These are phyloP conservation scores for Datnioides undecimradiatus DNA, from an alignment of 2,113 vertebrate species.

Conservation along the genomic window DNA sequence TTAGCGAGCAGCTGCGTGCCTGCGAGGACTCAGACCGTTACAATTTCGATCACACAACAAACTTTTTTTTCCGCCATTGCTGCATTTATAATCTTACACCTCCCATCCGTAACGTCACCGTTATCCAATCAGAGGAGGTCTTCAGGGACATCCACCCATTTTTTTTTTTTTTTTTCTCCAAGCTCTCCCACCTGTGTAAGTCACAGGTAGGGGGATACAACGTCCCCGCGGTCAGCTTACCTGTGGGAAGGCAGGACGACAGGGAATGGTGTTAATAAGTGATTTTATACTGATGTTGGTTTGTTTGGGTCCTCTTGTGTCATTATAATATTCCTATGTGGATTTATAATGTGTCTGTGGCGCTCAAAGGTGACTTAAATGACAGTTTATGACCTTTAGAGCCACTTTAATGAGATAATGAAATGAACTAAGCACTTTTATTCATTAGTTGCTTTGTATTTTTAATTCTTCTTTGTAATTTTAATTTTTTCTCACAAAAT, in stretches of 20 bases:
- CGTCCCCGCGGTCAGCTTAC: neutral
- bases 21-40: conserved; percentile 57
- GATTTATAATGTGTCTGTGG: neutral
- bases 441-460: neutral
- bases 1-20: neutral
- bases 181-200: conserved; percentile 16
- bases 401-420: neutral
- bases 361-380: neutral
- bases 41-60: neutral
- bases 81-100: conserved; percentile 66
- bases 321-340: neutral
- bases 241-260: neutral
- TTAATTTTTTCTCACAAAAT: neutral
- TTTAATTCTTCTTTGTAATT: neutral
- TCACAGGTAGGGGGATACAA: neutral
- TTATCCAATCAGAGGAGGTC: conserved; percentile 51
- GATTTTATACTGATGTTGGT: neutral
- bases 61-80: neutral
- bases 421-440: neutral
- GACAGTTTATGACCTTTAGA: too few species aligned
- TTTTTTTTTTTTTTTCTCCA: rapidly evolving
- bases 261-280: neutral
- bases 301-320: neutral
- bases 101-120: conserved; percentile 45
- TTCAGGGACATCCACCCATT: neutral